Evolutionary conservation across 2,888 invertebrate genomes (phyloP), one percentile per base, ranked within the genome.

Genomic region (Scelioninae gen. 1): DNA sequence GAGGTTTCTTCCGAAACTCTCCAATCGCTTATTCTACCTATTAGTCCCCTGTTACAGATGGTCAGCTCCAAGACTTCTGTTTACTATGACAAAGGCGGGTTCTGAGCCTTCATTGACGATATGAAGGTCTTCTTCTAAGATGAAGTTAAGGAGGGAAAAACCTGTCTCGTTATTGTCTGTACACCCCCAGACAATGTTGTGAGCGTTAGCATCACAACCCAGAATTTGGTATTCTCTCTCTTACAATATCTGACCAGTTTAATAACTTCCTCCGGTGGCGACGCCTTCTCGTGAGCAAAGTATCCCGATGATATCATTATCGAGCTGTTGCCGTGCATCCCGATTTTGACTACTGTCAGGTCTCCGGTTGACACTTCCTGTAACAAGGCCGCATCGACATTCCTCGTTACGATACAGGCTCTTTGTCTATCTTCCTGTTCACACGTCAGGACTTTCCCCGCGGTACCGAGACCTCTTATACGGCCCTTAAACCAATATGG

Each of bases 161-260:
- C 63, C 49, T 11, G 40, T 66, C 8, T 38, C 43, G 13, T 53
- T 66, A 9, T 38, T 43, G 15, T 66, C 53, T 4, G 40, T 43
- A 15, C 66, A 40, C 0, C 43, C 66, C 40, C 66, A 66, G 10
- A 53, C 40, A 1, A 34, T 11, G 13, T 23, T 29, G 47, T 69
- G 47, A 2, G 45, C 31, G 23, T 69, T 69, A 0, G 56, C 47
- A 45, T 47, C 68, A 43, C 66, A 68, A 1, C 66, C 66, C 5
- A 43, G 1, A 4, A 45, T 23, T 71, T 51, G 0, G 10, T 16
- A 0, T 8, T 11, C 6, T 60, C 49, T 29, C 16, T 34, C 6
- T 13, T 29, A 9, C 68, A 68, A 7, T 13, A 68, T 13, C 10
- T 31, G 0, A 31, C 29, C 4, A 68, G 6, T 5, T 8, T 31